Conservation (phyloP, 2,888 invertebrate species). For the Mythimna lalbum region DNA sequence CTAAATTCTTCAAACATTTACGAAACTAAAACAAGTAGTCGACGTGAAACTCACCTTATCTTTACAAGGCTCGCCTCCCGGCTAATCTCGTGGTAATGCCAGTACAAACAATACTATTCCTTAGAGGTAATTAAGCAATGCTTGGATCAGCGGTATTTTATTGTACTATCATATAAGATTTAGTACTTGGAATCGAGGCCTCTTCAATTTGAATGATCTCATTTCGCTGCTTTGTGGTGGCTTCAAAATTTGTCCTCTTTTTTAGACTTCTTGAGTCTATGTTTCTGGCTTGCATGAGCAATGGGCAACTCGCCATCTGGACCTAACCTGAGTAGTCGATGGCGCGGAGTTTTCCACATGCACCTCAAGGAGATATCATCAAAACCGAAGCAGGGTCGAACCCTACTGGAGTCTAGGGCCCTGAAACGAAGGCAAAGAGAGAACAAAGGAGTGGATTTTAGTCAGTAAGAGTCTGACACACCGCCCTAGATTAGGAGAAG, state of each 20-base stretch:
- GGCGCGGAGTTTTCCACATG: too few species aligned
- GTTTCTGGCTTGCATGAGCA: too few species aligned
- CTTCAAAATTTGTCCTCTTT: not conserved
- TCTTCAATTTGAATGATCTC: not conserved
- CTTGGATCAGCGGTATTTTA: conserved; percentile 55
- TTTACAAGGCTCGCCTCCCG: conserved; percentile 73
- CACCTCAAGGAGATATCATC: too few species aligned
- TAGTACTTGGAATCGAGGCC: conserved; percentile 16
- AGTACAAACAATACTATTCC: conserved; percentile 71
- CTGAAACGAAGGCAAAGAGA: too few species aligned
- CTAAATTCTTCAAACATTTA: conserved; percentile 74
- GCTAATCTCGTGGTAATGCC: conserved; percentile 76
- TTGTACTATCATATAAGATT: conserved; percentile 41
- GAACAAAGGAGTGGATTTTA: too few species aligned
- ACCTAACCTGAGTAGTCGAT: too few species aligned
- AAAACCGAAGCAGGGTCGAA: too few species aligned
- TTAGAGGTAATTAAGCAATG: conserved; percentile 69
- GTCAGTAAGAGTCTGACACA: too few species aligned
- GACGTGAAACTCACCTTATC: conserved; percentile 66
- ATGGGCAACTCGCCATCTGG: too few species aligned
- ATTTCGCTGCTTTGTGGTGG: not conserved
- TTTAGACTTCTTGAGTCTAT: not conserved
- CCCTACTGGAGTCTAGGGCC: too few species aligned
- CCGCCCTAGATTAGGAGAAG: too few species aligned
- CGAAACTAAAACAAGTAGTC: conserved; percentile 74